Evolutionary conservation across 2,113 vertebrate genomes (phyloP).

Genomic region (Vimba vimba): DNA sequence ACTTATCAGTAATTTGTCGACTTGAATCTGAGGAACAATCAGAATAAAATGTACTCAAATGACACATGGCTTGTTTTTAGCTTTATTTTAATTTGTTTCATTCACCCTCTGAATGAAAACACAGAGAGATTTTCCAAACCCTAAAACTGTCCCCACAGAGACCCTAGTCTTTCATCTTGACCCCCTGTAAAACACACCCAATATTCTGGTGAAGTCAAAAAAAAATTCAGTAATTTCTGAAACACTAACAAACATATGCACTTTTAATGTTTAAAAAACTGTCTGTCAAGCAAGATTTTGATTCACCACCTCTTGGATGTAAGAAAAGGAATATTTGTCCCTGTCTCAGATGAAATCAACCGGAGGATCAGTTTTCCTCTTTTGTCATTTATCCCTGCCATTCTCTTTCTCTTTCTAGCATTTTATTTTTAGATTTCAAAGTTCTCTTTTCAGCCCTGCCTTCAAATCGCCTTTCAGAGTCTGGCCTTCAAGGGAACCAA

Average conservation of each 20-base stretch:
- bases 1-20: background rate
- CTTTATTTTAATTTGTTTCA: background rate
- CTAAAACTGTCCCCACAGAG: background rate
- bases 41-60: background rate
- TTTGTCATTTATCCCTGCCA: background rate
- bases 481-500: background rate
- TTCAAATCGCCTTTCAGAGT: background rate
- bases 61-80: background rate
- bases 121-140: background rate
- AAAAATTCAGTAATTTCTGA: background rate
- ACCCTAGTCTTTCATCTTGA: background rate
- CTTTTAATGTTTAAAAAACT: too few relatives aligned
- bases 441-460: constrained; percentile 3
- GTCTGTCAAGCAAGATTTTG: background rate
- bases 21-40: background rate
- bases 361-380: background rate
- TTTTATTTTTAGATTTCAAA: constrained; percentile 17
- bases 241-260: background rate
- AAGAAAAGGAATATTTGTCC: background rate
- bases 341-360: background rate
- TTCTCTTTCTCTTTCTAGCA: background rate
- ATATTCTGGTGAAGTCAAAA: background rate
- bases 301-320: background rate
- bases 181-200: background rate
- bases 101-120: background rate